These are phyloP conservation scores for Troglohyphantes excavatus DNA, from an alignment of 2,888 invertebrate species.

Conservation along the genomic window DNA sequence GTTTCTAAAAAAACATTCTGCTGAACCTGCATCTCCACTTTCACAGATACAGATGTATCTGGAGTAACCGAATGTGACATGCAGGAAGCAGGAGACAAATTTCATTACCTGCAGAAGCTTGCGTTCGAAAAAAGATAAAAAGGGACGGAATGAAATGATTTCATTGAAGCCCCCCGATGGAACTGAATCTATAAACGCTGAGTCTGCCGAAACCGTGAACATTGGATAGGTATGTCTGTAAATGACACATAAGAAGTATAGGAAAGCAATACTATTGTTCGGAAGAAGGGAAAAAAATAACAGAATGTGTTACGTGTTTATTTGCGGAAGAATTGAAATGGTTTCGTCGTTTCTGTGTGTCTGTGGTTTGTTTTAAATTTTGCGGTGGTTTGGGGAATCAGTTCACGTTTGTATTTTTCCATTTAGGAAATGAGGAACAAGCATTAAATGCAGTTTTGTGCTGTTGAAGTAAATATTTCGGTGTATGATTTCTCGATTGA, in stretches of 20 bases:
- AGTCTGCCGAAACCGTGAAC: conserved; percentile 3
- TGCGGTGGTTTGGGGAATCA: background rate
- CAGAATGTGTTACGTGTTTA: conserved; percentile 19
- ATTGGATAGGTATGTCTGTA: conserved; percentile 12
- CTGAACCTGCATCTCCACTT: conserved; percentile 26
- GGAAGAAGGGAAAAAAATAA: background rate
- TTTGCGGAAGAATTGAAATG: conserved; percentile 1
- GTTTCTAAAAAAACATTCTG: conserved; percentile 23
- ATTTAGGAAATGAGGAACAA: background rate
- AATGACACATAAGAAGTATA: conserved; percentile 43
- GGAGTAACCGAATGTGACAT: conserved; percentile 35
- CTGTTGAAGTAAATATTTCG: background rate
- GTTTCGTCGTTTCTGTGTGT: background rate
- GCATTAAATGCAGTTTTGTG: background rate
- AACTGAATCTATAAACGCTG: conserved; percentile 64
- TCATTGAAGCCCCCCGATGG: conserved; percentile 41
- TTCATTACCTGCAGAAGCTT: conserved; percentile 54
- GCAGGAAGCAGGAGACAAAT: conserved; percentile 52
- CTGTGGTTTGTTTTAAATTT: background rate
- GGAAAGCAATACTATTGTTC: conserved; percentile 8
- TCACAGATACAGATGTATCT: background rate
- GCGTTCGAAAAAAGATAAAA: conserved; percentile 37
- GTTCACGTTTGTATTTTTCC: conserved; percentile 3
- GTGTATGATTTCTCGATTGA: too few species aligned
- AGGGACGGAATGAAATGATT: conserved; percentile 58